phyloP scores from a whole-genome alignment of 2,113 vertebrate species.

The Crotophaga sulcirostris region DNA sequence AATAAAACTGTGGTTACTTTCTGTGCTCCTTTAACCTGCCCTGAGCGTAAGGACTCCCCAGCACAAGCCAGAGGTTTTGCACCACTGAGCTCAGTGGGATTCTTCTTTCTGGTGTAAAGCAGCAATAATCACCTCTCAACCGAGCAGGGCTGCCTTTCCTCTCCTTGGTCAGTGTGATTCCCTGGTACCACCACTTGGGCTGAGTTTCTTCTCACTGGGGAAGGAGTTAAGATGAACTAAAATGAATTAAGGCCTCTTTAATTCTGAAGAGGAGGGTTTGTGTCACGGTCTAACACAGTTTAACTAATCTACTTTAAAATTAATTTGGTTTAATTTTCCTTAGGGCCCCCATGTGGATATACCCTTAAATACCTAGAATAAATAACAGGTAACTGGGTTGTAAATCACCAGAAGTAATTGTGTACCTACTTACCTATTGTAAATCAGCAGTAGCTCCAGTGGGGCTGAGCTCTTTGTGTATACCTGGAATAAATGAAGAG shows the following conservation, averaged over 20 bases:
- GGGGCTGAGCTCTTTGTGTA: constrained; percentile 16
- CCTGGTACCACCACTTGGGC: neutral
- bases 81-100: neutral
- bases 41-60: neutral
- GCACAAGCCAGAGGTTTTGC: neutral
- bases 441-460: constrained; percentile 50
- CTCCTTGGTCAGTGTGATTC: neutral
- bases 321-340: constrained; percentile 68
- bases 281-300: constrained; percentile 47
- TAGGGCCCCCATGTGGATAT: constrained; percentile 45
- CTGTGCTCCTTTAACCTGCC: neutral
- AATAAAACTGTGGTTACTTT: neutral
- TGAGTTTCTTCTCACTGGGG: neutral
- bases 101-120: neutral
- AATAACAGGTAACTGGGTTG: constrained; percentile 35
- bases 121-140: neutral
- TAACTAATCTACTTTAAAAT: constrained; percentile 64
- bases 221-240: neutral
- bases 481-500: constrained; percentile 39
- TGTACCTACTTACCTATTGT: constrained; percentile 42
- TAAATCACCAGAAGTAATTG: constrained; percentile 62
- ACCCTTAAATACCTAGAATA: constrained; percentile 56
- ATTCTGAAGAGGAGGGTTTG: neutral
- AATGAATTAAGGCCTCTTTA: constrained; percentile 20
- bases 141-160: neutral